A percentile compares a stretch with the other conserved stretches of the same genome.
Evolutionary conservation across 1,140 invertebrate species (phyloP).

Genomic region (Drosophila micromelanica): DNA sequence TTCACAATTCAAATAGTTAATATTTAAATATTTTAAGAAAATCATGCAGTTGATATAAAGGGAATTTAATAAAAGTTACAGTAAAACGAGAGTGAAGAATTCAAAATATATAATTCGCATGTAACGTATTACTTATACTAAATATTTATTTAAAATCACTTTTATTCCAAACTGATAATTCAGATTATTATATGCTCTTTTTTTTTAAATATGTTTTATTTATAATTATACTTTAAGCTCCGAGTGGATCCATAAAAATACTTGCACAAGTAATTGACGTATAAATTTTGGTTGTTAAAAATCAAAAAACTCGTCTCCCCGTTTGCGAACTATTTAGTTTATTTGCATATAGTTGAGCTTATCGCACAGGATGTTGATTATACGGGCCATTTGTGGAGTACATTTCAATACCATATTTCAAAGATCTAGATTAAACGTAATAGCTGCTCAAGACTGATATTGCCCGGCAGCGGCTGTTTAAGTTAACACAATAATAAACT

Average conservation of each 20-base stretch:
- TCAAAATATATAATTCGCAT: too few relatives aligned
- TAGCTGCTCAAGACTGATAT: slow-evolving; percentile 56
- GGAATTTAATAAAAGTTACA: too few relatives aligned
- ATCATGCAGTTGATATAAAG: too few relatives aligned
- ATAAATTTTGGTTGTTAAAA: slow-evolving; percentile 38
- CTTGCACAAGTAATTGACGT: slow-evolving; percentile 11
- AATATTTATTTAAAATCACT: background rate
- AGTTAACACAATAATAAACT: slow-evolving; percentile 66
- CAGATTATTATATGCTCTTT: background rate
- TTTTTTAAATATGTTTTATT: background rate
- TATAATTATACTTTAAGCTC: slow-evolving; percentile 7
- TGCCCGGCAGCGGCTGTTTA: slow-evolving; percentile 14
- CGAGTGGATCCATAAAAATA: slow-evolving; percentile 25
- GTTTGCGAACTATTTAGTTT: slow-evolving; percentile 36
- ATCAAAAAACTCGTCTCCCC: slow-evolving; percentile 9
- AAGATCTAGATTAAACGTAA: slow-evolving; percentile 68
- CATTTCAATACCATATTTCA: slow-evolving; percentile 12
- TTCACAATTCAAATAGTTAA: too few relatives aligned
- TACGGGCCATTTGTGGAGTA: slow-evolving; percentile 26
- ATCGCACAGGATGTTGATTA: slow-evolving; percentile 78
- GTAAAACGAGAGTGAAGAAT: too few relatives aligned
- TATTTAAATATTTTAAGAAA: too few relatives aligned
- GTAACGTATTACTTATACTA: too few relatives aligned
- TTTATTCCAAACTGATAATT: too few relatives aligned
- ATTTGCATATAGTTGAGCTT: slow-evolving; percentile 66